phyloP scores from a whole-genome alignment of 92 coral and sea anemone genomes.

The Heliopora coerulea region DNA sequence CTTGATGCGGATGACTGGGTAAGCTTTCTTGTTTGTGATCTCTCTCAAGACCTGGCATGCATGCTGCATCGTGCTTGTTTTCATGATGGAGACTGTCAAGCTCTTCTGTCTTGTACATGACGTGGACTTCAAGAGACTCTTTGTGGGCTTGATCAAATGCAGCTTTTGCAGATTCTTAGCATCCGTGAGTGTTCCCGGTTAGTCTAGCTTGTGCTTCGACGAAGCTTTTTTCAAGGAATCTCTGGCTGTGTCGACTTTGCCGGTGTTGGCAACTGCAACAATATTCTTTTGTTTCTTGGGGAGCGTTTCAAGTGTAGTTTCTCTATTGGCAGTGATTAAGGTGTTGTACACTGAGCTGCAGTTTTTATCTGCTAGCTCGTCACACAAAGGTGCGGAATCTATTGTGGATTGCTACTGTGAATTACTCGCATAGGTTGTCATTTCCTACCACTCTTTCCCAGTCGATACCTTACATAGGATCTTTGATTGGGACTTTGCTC shows the following conservation, averaged over 20 bases:
- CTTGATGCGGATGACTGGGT: constrained; percentile 14
- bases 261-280: constrained; percentile 4
- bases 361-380: constrained; percentile 30
- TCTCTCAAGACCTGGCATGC: constrained; percentile 26
- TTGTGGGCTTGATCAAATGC: neutral
- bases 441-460: constrained; percentile 27
- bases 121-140: neutral
- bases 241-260: constrained; percentile 26
- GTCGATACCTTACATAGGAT: constrained; percentile 22
- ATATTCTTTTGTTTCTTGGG: constrained; percentile 23
- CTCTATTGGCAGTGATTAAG: constrained; percentile 29
- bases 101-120: neutral
- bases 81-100: constrained; percentile 29
- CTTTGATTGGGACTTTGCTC: constrained; percentile 18
- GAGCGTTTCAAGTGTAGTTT: constrained; percentile 20
- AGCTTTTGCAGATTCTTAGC: constrained; percentile 1
- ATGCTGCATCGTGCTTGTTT: constrained; percentile 34
- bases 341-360: constrained; percentile 26
- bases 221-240: constrained; percentile 38
- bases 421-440: constrained; percentile 34
- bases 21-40: constrained; percentile 31
- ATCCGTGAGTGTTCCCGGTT: constrained; percentile 3
- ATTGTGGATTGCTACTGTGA: constrained; percentile 39
- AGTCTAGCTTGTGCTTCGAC: constrained; percentile 30
- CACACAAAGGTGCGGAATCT: constrained; percentile 17